Evolutionary conservation across 2,797 vertebrate genomes (phyloP).

Genomic region (Peromyscus nudipes): DNA sequence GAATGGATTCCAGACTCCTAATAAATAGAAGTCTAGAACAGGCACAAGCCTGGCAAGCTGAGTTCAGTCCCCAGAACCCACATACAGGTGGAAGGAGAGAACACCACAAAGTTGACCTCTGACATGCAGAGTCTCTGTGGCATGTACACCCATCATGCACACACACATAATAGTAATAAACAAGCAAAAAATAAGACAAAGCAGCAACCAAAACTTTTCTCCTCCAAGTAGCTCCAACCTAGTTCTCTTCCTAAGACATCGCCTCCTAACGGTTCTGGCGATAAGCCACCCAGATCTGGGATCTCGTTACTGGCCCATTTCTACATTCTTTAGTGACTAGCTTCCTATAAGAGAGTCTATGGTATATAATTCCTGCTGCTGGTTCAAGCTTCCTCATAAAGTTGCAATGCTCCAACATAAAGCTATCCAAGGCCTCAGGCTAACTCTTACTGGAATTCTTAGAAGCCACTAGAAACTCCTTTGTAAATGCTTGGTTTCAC

Average conservation of each 20-base stretch:
- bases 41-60: not conserved
- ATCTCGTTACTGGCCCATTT: not conserved
- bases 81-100: not conserved
- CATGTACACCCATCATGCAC: not conserved
- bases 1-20: conserved; percentile 32
- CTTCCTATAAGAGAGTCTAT: not conserved
- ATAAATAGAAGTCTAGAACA: not conserved
- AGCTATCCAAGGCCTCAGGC: not conserved
- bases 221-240: not conserved
- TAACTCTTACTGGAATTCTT: not conserved
- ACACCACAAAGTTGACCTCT: not conserved
- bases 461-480: not conserved
- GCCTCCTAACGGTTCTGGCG: not conserved
- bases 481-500: not conserved
- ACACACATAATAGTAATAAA: not conserved
- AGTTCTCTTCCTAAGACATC: not conserved
- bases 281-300: not conserved
- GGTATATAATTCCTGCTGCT: not conserved
- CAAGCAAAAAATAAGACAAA: not conserved
- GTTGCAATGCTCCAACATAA: not conserved
- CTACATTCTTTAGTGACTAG: not conserved
- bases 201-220: not conserved
- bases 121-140: not conserved
- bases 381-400: not conserved
- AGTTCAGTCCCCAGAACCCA: not conserved